Base-by-base conservation (phyloP, 2,888 invertebrate genomes). In the Troides oblongomaculatus region DNA sequence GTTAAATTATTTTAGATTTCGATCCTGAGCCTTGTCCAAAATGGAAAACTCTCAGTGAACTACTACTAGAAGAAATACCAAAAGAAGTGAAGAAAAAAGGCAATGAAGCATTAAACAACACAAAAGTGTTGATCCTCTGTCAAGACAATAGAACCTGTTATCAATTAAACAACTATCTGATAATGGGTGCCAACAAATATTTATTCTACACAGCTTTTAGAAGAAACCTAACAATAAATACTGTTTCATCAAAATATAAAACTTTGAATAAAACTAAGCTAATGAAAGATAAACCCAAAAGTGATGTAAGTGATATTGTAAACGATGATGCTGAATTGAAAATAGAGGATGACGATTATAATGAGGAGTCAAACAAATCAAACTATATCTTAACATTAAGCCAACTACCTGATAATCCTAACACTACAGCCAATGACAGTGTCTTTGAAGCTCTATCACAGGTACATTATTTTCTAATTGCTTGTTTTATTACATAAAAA, bases 21-120 rank as follows among this genome's bases (percentile, higher is more conserved):
- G 94, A 95, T 76, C 97, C 96, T 17, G 98, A 99, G 89, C 93
- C 94, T 57, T 96, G 96, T 84, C 97, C 98, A 8, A 99, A 99
- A 89, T 99, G 99, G 99, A 93, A 95, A 77, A 95, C 95, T 14
- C 89, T 99, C 5, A 94, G 93, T 72, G 98, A 98, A 85, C 94
- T 98, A 71, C 86, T 99, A 61, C 90, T 94, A 74, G 88, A 93
- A 8, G 99, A 99, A 93, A 97, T 99, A 80, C 95, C 96, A 23
- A 93, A 93, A 50, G 95, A 97, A 83, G 94, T 95, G 70, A 94
- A 94, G 77, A 92, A 93, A 69, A 89, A 86, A 4, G 80, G 81
- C 71, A 82, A 82, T 53, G 82, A 80, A 3, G 80, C 77, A 17
- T 80, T 89, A 18, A 88, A 91, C 14, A 89, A 85, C 14, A 94